Base-by-base conservation (phyloP, 2,797 vertebrate species). In the Gobio occitaniae region DNA sequence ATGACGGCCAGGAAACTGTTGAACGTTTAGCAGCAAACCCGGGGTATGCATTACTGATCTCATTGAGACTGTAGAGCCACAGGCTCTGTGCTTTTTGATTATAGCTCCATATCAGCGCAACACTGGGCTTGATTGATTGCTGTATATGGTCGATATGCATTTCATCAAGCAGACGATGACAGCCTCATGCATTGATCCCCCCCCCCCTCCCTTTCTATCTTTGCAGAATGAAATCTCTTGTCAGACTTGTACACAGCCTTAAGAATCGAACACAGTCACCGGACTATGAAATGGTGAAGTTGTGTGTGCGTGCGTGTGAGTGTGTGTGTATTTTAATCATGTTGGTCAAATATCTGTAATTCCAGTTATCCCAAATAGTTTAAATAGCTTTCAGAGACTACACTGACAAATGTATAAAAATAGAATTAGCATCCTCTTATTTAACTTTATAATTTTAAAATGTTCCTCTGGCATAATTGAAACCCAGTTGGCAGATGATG, bases 271-370 rank as follows among this genome's bases (percentile, higher is more conserved):
- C 95, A 89, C 92, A 94, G 63, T 92, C 90, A 7, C 96, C 97
- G 0, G 98, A 99, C 91, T 99, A 99, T 21, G 98, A 99, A 94
- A 98, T 99, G 97, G 98, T 99, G 92, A 76, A 41, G 15, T 21
- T 70, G 41, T 2, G 41, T 4, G 54, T 84, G 68, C 25, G 70
- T 50, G 32, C 32, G 32, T 32, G 16, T 36, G 1, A 4, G 17
- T 13, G 11, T n/a, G 2, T 44, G 7, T 32, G 5, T 75, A 6
- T 25, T 41, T 59, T n/a, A 56, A 59, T 41, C 21, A 75, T 76
- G 74, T n/a, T 56, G 38, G 17, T 44, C 8, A 13, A 56, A 3
- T 76, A 16, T 75, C 48, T 38, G 50, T 56, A 9, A 56, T 56
- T 36, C 6, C 9, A 38, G 3, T 25, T 79, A 54, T 65, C 25